Conservation (phyloP, 2,888 invertebrate genomes). For the Aphidius colemani region DNA sequence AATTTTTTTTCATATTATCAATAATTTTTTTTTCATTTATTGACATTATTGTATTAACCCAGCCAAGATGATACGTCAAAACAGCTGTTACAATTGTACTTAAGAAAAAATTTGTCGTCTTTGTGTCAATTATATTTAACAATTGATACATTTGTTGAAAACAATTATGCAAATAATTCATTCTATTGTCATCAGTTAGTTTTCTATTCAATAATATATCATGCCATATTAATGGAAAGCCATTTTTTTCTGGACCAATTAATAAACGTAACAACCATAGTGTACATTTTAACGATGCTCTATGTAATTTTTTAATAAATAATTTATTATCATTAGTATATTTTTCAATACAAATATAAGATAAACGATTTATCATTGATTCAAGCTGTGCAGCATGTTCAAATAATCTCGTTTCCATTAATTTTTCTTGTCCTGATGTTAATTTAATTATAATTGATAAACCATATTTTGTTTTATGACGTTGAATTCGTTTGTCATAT, state of each 20-base stretch:
- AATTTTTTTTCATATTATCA: slow-evolving; percentile 66
- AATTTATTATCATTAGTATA: slow-evolving; percentile 39
- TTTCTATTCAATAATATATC: slow-evolving; percentile 51
- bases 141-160: slow-evolving; percentile 67
- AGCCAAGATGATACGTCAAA: slow-evolving; percentile 87
- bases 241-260: slow-evolving; percentile 37
- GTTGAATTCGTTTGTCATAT: slow-evolving; percentile 41
- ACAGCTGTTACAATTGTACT: slow-evolving; percentile 88
- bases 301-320: slow-evolving; percentile 45
- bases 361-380: slow-evolving; percentile 73
- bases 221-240: slow-evolving; percentile 52
- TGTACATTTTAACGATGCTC: slow-evolving; percentile 45
- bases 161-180: slow-evolving; percentile 42
- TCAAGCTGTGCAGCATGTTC: slow-evolving; percentile 80
- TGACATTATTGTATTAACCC: slow-evolving; percentile 78
- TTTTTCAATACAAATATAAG: slow-evolving; percentile 55
- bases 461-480: slow-evolving; percentile 67
- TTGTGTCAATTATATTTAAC: slow-evolving; percentile 76
- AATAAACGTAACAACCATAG: slow-evolving; percentile 48
- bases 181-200: slow-evolving; percentile 40
- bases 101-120: slow-evolving; percentile 90
- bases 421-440: slow-evolving; percentile 66
- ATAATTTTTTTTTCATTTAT: slow-evolving; percentile 47
- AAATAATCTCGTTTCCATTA: slow-evolving; percentile 75
- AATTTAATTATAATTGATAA: slow-evolving; percentile 70